Base-by-base conservation (phyloP, 2,797 vertebrate species). In the Oryzias dopingdopingensis region DNA sequence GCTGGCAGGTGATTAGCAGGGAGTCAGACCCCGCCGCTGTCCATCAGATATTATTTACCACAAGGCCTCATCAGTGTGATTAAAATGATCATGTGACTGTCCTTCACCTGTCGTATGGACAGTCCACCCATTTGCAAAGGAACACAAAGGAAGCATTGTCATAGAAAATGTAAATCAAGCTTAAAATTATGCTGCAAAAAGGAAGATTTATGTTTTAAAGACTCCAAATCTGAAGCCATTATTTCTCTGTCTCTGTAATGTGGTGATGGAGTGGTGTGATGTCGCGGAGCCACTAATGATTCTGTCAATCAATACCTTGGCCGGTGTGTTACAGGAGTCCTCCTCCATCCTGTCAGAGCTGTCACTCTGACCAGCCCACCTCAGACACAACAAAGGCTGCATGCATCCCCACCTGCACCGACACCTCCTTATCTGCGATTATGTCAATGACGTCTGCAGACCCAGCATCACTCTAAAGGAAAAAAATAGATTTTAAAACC, bases 1-100 rank as follows among this genome's bases (percentile, higher is more conserved):
- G 59, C 77, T 79, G 80, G 76, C 82, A 84, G 77, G 66, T 83
- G 82, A 89, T 88, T 81, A 82, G 73, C 63, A 72, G 64, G 24
- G 54, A 67, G 67, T 78, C 80, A 71, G 67, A 64, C 58, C 59
- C 62, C 47, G 13, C 60, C 66, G 79, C 72, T 65, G 71, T 53
- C 73, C 76, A 75, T 82, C 62, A 79, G 51, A 74, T 59, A 60
- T 76, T 70, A 76, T 49, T 57, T 26, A 71, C 62, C 18, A 50
- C 66, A 80, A 52, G 62, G 61, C 61, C 47, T 62, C 54, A 14
- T 69, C 77, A 72, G 59, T 73, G 68, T 85, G 72, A 85, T 88
- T 80, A 83, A 43, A 73, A 62, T 49, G 79, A 72, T 75, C 77
- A 70, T 58, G 57, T 56, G 17, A 76, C 70, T 51, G 85, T 59